Conservation (phyloP, 37 sponge, comb jelly and placozoan species). For the Aphrocallistes beatrix region DNA sequence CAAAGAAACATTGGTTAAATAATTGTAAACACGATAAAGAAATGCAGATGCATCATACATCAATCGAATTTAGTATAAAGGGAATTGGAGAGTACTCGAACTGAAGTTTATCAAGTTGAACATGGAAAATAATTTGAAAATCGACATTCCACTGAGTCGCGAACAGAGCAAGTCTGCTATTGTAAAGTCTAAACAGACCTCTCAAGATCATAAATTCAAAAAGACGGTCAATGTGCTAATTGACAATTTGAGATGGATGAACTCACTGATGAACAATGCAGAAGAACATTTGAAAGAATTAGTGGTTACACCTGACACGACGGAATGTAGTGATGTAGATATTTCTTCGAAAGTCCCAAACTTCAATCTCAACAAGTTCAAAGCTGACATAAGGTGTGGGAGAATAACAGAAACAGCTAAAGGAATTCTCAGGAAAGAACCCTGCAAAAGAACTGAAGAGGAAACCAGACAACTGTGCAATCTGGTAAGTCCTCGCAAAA, state of each 20-base stretch:
- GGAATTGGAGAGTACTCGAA: too few relatives aligned
- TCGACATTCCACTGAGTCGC: neutral
- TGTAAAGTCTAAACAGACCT: neutral
- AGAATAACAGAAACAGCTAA: neutral
- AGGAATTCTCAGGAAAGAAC: neutral
- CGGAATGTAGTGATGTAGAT: neutral
- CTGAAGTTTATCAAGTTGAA: too few relatives aligned
- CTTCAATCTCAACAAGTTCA: conserved; percentile 5
- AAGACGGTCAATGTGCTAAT: neutral
- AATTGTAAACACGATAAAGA: too few relatives aligned
- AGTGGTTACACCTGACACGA: neutral
- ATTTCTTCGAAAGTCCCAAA: neutral
- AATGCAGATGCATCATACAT: too few relatives aligned
- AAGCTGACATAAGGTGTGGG: neutral
- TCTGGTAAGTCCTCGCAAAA: neutral
- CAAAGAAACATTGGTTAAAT: too few relatives aligned
- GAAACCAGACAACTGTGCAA: neutral
- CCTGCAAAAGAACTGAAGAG: neutral
- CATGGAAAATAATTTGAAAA: neutral
- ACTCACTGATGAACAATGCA: conserved; percentile 11
- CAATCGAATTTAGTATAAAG: too few relatives aligned
- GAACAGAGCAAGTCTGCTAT: neutral
- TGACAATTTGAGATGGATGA: neutral
- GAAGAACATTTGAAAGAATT: conserved; percentile 11
- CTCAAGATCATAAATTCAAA: neutral